Conservation (phyloP, 35 echinoderm and acorn worm species). For the Hemicentrotus pulcherrimus region DNA sequence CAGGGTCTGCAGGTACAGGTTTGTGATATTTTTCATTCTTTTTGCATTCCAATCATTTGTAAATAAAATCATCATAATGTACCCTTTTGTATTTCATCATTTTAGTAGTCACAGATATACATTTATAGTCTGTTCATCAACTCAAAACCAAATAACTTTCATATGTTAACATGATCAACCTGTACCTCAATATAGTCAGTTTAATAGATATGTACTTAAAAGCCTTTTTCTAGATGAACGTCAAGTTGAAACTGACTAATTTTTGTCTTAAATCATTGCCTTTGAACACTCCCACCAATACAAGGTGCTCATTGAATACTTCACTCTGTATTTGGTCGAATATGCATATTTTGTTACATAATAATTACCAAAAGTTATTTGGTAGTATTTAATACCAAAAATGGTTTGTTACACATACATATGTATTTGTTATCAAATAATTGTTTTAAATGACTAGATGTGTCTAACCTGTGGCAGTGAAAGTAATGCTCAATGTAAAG, state of each 20-base stretch:
- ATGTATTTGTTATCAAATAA: too few species aligned
- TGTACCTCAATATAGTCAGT: not conserved
- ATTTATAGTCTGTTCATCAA: not conserved
- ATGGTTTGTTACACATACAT: too few species aligned
- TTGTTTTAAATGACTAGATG: too few species aligned
- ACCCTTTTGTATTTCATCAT: not conserved
- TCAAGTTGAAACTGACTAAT: too few species aligned
- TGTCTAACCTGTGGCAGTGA: too few species aligned
- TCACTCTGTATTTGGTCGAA: not conserved
- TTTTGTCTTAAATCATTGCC: not conserved
- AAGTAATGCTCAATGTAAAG: too few species aligned
- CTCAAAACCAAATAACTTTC: not conserved
- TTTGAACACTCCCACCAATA: not conserved
- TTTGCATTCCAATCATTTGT: constrained; percentile 12
- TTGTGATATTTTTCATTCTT: not conserved
- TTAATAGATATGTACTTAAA: not conserved
- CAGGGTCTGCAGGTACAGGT: not conserved
- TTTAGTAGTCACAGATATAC: not conserved
- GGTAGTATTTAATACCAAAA: too few species aligned
- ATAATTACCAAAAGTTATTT: not conserved
- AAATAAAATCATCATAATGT: not conserved
- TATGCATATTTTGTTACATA: not conserved
- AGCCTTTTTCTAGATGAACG: too few species aligned
- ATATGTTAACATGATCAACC: not conserved
- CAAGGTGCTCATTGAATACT: not conserved